Conservation (phyloP, 2,113 vertebrate genomes). For the Rhizomys pruinosus region DNA sequence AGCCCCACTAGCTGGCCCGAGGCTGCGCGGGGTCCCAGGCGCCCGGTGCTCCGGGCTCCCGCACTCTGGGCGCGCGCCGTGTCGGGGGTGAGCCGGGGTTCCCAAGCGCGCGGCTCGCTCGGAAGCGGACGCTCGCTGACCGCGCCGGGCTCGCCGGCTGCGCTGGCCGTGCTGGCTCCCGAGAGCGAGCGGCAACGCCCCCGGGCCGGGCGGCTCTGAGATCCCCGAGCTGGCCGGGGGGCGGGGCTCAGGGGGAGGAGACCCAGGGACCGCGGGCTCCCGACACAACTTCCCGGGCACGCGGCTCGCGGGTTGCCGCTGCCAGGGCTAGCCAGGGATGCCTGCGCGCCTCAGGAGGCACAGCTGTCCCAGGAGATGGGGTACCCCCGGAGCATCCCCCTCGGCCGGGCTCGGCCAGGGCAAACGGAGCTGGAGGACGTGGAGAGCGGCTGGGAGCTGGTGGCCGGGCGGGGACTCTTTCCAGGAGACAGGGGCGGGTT, state of each 20-base stretch:
- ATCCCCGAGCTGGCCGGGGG: constrained; percentile 56
- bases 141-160: not conserved
- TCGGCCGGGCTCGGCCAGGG: not conserved
- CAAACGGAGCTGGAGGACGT: not conserved
- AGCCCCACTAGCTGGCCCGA: constrained; percentile 64
- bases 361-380: constrained; percentile 43
- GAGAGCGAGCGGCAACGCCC: constrained; percentile 73
- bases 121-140: constrained; percentile 27
- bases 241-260: constrained; percentile 75
- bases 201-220: constrained; percentile 72
- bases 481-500: not conserved
- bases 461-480: not conserved
- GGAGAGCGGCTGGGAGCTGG: constrained; percentile 16
- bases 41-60: constrained; percentile 72
- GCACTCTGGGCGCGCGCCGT: constrained; percentile 76
- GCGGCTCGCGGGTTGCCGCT: constrained; percentile 23
- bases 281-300: constrained; percentile 76
- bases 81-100: constrained; percentile 58
- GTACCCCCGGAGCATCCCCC: constrained; percentile 54
- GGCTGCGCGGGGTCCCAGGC: constrained; percentile 71
- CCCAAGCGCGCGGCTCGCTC: constrained; percentile 1
- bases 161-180: not conserved
- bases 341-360: constrained; percentile 36
- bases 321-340: not conserved
- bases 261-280: constrained; percentile 66